Evolutionary conservation across 2,888 invertebrate species (phyloP).

Genomic region (Noctua pronuba): DNA sequence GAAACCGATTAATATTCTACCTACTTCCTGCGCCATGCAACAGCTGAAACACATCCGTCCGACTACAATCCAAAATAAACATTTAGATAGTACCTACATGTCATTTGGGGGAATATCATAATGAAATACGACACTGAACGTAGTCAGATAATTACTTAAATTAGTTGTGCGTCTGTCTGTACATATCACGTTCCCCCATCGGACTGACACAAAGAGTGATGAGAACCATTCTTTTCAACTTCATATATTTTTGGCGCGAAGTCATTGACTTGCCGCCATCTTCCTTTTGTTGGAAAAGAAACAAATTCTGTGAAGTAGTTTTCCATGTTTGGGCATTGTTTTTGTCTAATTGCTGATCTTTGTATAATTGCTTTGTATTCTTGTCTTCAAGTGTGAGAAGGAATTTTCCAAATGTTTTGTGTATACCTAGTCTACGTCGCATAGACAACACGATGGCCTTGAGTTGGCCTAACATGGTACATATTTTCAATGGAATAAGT

Average conservation of each 20-base stretch:
- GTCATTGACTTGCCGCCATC: constrained; percentile 74
- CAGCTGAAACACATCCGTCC: constrained; percentile 55
- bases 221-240: constrained; percentile 75
- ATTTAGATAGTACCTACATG: constrained; percentile 17
- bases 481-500: background rate
- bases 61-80: constrained; percentile 47
- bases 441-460: background rate
- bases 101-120: constrained; percentile 39
- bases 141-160: constrained; percentile 50
- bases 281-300: constrained; percentile 50
- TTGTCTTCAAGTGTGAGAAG: background rate
- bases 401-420: constrained; percentile 3
- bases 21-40: constrained; percentile 12
- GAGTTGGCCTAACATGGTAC: background rate
- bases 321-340: constrained; percentile 44
- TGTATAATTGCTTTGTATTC: constrained; percentile 4
- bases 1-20: background rate
- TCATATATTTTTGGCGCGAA: constrained; percentile 73
- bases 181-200: constrained; percentile 59
- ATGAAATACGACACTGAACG: constrained; percentile 50
- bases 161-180: constrained; percentile 53
- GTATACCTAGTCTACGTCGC: background rate
- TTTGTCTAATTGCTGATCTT: constrained; percentile 29
- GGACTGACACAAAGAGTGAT: constrained; percentile 78
- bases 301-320: constrained; percentile 49